Conservation (phyloP, 2,888 invertebrate species). For the Polydrusus pterygomalis region DNA sequence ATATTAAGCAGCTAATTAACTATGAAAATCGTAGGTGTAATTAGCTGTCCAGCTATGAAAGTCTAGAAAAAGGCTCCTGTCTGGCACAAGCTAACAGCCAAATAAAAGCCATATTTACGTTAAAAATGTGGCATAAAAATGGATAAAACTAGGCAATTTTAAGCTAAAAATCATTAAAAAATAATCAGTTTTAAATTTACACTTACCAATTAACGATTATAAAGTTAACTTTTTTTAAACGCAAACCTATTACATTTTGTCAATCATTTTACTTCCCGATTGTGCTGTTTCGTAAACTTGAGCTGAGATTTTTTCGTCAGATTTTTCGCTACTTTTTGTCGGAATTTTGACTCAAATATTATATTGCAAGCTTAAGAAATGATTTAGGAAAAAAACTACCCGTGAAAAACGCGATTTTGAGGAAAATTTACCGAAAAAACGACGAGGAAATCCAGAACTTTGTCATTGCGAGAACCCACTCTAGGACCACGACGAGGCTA, state of each 20-base stretch:
- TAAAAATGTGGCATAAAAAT: conserved; percentile 27
- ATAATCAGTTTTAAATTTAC: conserved; percentile 5
- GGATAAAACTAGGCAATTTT: neutral
- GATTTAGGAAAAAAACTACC: conserved; percentile 15
- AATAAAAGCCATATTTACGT: conserved; percentile 48
- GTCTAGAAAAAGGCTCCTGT: conserved; percentile 14
- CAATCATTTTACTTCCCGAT: conserved; percentile 57
- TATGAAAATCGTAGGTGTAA: conserved; percentile 29
- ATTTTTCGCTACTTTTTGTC: conserved; percentile 16
- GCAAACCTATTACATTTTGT: conserved; percentile 57
- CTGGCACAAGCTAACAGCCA: conserved; percentile 50
- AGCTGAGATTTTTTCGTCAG: conserved; percentile 48
- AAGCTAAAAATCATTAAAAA: conserved; percentile 18
- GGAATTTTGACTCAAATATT: conserved; percentile 27
- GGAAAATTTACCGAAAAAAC: conserved; percentile 52
- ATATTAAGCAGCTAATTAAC: conserved; percentile 10
- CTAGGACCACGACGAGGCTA: conserved; percentile 26
- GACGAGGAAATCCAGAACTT: conserved; percentile 55
- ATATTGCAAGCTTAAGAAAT: neutral
- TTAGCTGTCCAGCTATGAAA: conserved; percentile 21
- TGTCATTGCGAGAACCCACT: conserved; percentile 56
- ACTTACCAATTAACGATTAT: conserved; percentile 41
- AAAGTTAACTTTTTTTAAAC: conserved; percentile 54
- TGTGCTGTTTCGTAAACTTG: conserved; percentile 54
- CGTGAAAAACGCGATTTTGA: conserved; percentile 35